Percentiles rank a stretch among this genome's conserved stretches.
phyloP scores from a whole-genome alignment of 1,140 invertebrate genomes.

The Calephelis virginiensis region DNA sequence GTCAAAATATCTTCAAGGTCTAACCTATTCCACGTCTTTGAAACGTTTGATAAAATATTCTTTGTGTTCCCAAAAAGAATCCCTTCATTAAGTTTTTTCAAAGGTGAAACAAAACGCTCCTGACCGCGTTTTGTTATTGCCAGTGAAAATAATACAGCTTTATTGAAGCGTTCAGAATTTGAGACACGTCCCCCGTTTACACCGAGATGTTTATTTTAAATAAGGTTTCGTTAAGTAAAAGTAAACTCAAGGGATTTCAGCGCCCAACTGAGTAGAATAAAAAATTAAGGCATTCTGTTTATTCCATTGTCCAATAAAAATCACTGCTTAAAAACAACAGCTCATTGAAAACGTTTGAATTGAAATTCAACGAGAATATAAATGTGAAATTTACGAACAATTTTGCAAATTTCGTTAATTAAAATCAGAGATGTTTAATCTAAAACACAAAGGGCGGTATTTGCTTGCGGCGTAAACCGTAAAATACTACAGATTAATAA shows the following conservation, averaged over 20 bases:
- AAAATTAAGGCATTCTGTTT: constrained; percentile 67
- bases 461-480: no score
- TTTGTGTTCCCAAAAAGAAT: constrained; percentile 15
- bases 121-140: constrained; percentile 43
- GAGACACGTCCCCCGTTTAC: constrained; percentile 64
- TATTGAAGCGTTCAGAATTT: constrained; percentile 60
- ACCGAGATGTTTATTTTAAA: constrained; percentile 72
- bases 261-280: constrained; percentile 60
- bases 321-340: constrained; percentile 9
- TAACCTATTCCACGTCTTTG: constrained; percentile 12
- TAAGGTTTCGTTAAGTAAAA: constrained; percentile 73
- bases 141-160: constrained; percentile 53
- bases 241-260: constrained; percentile 57
- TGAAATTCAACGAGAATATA: constrained; percentile 8
- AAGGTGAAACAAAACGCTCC: constrained; percentile 31
- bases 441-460: not conserved
- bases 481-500: no score
- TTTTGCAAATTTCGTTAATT: not conserved
- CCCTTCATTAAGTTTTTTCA: constrained; percentile 19
- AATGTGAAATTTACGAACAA: not conserved
- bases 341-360: not conserved
- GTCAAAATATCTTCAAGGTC: constrained; percentile 12
- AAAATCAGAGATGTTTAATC: not conserved
- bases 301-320: constrained; percentile 33
- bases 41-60: constrained; percentile 26